Base-by-base conservation (phyloP, 2,797 vertebrate genomes). In the Pristis pectinata region DNA sequence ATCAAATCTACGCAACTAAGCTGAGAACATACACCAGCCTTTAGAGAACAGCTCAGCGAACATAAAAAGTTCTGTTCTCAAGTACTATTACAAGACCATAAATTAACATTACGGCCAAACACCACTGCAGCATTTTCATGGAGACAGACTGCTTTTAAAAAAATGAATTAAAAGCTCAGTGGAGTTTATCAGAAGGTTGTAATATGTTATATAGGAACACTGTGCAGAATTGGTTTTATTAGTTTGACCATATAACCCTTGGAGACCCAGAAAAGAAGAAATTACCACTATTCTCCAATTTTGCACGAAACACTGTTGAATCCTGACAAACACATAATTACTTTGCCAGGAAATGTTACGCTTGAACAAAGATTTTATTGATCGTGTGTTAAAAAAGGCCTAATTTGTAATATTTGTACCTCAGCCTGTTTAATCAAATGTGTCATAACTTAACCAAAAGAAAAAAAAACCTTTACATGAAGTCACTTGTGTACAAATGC, bases 211-310 rank as follows among this genome's bases (percentile, higher is more conserved):
- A 94, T 94, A 72, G 92, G 92, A 76, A 94, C 67, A 94, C 44
- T 49, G 70, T 94, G 92, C 67, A 74, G 70, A 94, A 94, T 94
- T 94, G 44, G 41, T 94, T 94, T 94, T 94, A 94, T 94, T 94
- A 76, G 92, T 94, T 94, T 94, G 92, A 94, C 92, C 72, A 94
- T 94, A 76, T 94, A 94, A 94, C 92, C 92, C 64, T 94, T 72
- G 70, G 92, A 94, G 92, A 94, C 92, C 70, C 30, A 74, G 72
- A 72, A 94, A 76, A 44, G 92, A 19, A 70, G 61, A 76, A 94
- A 94, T 94, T 53, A 34, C 92, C 44, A 74, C 44, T 53, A 76
- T 76, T 56, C 70, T 76, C 72, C 92, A 41, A 74, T 94, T 76
- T 76, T 76, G 67, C 44, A 94, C 41, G 30, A 44, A 94, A 53